Percentiles rank a stretch among this genome's conserved stretches.
phyloP scores from a whole-genome alignment of 1,140 invertebrate species.

The Mizuhopecten yessoensis region DNA sequence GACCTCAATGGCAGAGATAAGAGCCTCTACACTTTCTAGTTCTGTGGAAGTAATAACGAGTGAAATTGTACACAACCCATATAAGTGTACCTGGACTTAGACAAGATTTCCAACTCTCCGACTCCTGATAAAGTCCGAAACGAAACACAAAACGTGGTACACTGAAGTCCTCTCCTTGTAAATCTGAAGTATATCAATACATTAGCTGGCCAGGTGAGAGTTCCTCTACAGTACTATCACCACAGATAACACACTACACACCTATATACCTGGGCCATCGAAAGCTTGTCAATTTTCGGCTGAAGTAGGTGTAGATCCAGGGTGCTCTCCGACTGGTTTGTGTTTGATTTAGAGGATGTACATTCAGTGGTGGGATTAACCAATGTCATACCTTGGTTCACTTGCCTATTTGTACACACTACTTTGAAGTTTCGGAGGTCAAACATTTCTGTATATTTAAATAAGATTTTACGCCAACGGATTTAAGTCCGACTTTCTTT shows the following conservation, averaged over 20 bases:
- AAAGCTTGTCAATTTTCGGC: slow-evolving; percentile 13
- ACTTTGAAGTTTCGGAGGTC: not conserved
- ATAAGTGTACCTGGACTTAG: not conserved
- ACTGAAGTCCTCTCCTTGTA: not conserved
- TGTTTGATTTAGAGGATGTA: not conserved
- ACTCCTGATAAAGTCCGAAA: not conserved
- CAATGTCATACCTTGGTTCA: slow-evolving; percentile 22
- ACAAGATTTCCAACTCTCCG: not conserved
- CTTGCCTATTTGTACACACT: not conserved
- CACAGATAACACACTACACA: not conserved
- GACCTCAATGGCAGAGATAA: not conserved
- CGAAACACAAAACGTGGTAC: not conserved
- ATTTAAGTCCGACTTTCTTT: slow-evolving; percentile 10
- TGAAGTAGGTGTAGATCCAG: not conserved
- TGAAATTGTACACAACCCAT: not conserved
- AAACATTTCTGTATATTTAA: not conserved
- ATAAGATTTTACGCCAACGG: not conserved
- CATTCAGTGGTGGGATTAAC: not conserved
- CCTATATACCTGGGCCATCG: not conserved
- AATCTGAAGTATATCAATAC: not conserved
- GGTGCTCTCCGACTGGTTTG: not conserved
- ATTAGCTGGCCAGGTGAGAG: not conserved
- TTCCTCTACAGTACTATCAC: not conserved
- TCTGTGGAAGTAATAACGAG: not conserved
- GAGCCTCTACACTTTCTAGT: not conserved